These are phyloP conservation scores for Epinephelus lanceolatus DNA, from an alignment of 2,113 vertebrate genomes.

Conservation along the genomic window DNA sequence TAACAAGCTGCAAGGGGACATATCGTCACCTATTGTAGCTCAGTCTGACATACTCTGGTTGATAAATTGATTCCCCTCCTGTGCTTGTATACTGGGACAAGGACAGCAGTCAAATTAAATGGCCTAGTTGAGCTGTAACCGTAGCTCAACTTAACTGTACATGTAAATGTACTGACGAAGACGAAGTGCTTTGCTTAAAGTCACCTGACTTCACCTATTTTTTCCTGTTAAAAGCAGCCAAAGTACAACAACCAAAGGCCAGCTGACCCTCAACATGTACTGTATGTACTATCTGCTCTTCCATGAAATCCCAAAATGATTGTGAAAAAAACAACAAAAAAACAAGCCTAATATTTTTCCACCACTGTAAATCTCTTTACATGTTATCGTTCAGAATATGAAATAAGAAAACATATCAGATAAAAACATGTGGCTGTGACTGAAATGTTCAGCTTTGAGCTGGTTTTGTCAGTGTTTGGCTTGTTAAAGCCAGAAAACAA, in stretches of 20 bases:
- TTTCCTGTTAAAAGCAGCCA: background rate
- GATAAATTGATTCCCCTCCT: too few species aligned
- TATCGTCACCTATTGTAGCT: too few species aligned
- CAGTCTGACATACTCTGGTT: too few species aligned
- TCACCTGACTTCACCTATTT: background rate
- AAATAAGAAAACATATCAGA: background rate
- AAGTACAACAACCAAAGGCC: too few species aligned
- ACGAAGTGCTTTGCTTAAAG: background rate
- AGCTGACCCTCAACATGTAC: background rate
- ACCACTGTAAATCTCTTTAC: background rate
- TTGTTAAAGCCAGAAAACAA: background rate
- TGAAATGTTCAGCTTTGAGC: background rate
- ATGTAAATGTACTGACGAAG: too few species aligned
- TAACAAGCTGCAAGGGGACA: too few species aligned
- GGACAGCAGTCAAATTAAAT: too few species aligned
- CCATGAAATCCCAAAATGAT: background rate
- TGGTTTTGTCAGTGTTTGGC: background rate
- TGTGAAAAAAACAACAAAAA: background rate
- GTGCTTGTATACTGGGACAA: too few species aligned
- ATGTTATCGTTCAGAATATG: background rate
- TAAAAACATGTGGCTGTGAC: background rate
- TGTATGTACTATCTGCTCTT: background rate
- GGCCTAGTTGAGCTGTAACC: too few species aligned
- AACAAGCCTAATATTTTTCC: background rate
- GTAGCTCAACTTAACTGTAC: too few species aligned